Conservation (phyloP, 2,797 vertebrate species). For the Pitangus sulphuratus region DNA sequence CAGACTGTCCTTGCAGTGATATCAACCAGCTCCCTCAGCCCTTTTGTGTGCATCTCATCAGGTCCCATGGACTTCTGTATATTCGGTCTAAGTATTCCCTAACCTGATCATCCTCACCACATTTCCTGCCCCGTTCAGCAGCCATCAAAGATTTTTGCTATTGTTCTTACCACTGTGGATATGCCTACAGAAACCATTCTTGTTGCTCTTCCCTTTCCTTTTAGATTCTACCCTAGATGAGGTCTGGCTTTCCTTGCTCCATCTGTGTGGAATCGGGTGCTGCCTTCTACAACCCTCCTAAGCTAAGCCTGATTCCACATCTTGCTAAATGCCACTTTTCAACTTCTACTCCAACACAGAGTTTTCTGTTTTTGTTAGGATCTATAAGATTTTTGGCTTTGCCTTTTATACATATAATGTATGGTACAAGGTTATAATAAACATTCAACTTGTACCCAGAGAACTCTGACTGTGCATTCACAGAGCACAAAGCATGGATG, state of each 20-base stretch:
- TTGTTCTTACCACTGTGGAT: background rate
- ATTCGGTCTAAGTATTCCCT: background rate
- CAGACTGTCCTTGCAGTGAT: background rate
- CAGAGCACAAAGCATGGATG: background rate
- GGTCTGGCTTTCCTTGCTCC: background rate
- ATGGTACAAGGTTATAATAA: background rate
- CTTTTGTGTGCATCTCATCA: background rate
- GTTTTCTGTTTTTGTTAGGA: background rate
- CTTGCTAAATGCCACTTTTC: background rate
- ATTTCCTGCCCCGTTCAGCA: background rate
- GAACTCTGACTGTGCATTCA: background rate
- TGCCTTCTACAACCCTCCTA: background rate
- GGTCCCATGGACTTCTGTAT: background rate
- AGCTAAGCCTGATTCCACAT: background rate
- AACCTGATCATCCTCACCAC: background rate
- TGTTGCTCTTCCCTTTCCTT: background rate
- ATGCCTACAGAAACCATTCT: background rate
- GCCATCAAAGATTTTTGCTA: background rate
- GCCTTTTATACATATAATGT: background rate
- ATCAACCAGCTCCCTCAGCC: background rate
- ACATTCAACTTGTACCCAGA: background rate
- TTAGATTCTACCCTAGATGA: background rate
- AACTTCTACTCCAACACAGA: background rate
- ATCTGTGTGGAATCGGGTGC: fast-evolving
- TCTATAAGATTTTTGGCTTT: background rate